Evolutionary conservation across 2,113 vertebrate species (phyloP).

Genomic region (Antechinus stuartii): DNA sequence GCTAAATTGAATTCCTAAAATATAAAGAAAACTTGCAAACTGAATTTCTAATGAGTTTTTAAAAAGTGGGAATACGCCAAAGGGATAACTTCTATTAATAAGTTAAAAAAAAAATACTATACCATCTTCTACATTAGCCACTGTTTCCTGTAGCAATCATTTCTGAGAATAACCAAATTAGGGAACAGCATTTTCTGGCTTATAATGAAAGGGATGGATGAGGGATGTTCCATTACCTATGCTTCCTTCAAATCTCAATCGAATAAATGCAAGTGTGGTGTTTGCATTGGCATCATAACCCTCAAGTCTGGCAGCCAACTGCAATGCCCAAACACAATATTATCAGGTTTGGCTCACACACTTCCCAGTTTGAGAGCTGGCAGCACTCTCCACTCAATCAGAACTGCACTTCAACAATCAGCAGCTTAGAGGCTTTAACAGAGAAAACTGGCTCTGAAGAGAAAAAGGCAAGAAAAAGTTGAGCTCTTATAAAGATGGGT

Average conservation of each 20-base stretch:
- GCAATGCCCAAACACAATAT: constrained; percentile 64
- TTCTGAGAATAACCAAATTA: constrained; percentile 58
- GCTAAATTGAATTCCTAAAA: constrained; percentile 13
- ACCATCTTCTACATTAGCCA: constrained; percentile 38
- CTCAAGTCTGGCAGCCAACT: constrained; percentile 60
- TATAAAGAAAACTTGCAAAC: constrained; percentile 9
- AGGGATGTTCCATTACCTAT: constrained; percentile 49
- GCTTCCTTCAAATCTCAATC: constrained; percentile 60
- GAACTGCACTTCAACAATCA: constrained; percentile 43
- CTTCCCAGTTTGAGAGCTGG: constrained; percentile 53
- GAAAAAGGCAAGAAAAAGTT: not conserved
- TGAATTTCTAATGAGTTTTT: constrained; percentile 49
- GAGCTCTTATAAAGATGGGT: not conserved
- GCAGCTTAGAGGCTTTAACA: constrained; percentile 30
- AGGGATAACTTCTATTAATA: not conserved
- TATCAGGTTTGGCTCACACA: constrained; percentile 62
- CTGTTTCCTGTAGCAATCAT: constrained; percentile 37
- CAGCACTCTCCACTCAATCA: constrained; percentile 30
- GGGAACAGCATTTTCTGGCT: constrained; percentile 37
- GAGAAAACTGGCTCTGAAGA: constrained; percentile 36
- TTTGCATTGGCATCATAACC: constrained; percentile 69
- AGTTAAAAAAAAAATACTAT: not conserved
- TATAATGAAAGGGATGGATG: constrained; percentile 42
- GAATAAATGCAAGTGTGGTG: constrained; percentile 72
- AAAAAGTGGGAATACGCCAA: constrained; percentile 20